These are phyloP conservation scores for Subanguina moxae DNA, from an alignment of 1,140 invertebrate genomes.

Conservation along the genomic window DNA sequence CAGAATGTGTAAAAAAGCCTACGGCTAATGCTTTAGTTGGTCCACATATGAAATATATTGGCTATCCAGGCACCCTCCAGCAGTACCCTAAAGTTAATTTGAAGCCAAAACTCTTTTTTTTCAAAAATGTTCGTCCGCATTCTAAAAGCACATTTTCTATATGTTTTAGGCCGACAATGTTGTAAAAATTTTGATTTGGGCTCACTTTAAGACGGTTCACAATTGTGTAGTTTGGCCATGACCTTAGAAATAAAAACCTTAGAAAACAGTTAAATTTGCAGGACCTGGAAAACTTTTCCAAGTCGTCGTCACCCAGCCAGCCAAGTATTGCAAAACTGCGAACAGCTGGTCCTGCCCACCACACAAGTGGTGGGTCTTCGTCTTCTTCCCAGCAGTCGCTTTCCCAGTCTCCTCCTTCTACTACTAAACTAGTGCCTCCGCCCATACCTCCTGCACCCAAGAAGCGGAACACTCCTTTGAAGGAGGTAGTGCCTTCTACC, in stretches of 20 bases:
- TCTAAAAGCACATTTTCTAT: too few species aligned
- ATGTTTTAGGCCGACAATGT: too few species aligned
- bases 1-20: too few species aligned
- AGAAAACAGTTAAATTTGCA: not conserved
- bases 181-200: too few species aligned
- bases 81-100: too few species aligned
- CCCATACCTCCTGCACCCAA: slow-evolving; percentile 28
- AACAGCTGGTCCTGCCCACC: not conserved
- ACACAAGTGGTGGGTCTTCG: slow-evolving; percentile 8
- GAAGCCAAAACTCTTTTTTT: too few species aligned
- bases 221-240: not conserved
- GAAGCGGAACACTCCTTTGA: slow-evolving; percentile 12
- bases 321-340: not conserved
- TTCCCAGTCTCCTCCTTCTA: not conserved
- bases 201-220: too few species aligned
- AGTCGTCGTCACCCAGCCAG: not conserved
- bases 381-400: slow-evolving; percentile 15
- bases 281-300: slow-evolving; percentile 3
- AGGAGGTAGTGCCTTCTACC: not conserved
- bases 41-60: too few species aligned
- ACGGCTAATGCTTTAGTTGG: too few species aligned
- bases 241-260: not conserved
- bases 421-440: slow-evolving; percentile 7
- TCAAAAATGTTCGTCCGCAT: too few species aligned
- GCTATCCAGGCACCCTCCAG: too few species aligned